These are phyloP conservation scores for Chrysaora quinquecirrha DNA, from an alignment of 30 jellyfish, hydroid and myxozoan species.

Conservation along the genomic window DNA sequence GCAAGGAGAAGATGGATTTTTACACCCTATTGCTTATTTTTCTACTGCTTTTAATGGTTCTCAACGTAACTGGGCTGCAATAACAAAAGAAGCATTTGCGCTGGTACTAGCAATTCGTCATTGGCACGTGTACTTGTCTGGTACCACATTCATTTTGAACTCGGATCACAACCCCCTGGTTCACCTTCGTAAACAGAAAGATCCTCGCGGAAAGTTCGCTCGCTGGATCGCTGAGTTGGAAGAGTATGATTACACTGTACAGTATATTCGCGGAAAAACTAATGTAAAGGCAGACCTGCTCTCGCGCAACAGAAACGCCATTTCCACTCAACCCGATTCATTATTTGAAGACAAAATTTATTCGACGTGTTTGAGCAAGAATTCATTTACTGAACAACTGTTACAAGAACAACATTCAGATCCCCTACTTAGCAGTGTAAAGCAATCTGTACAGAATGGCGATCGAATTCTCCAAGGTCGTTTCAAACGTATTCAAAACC, in stretches of 20 bases:
- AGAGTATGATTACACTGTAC: slow-evolving; percentile 2
- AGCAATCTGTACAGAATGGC: slow-evolving; percentile 5
- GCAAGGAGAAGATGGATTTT: slow-evolving; percentile 9
- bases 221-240: background rate
- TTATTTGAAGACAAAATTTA: slow-evolving; percentile 12
- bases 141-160: background rate
- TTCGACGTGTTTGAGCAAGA: slow-evolving; percentile 12
- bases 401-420: slow-evolving; percentile 20
- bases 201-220: slow-evolving; percentile 12
- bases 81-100: no score
- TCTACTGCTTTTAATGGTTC: slow-evolving; percentile 23
- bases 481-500: no score
- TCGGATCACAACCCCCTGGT: slow-evolving; percentile 20
- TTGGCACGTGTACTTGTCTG: slow-evolving; percentile 13
- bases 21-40: slow-evolving; percentile 23
- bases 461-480: slow-evolving; percentile 24
- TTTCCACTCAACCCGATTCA: background rate
- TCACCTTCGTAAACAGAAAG: slow-evolving; percentile 10
- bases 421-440: slow-evolving; percentile 22
- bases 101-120: background rate
- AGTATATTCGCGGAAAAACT: slow-evolving; percentile 12
- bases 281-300: slow-evolving; percentile 8
- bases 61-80: slow-evolving; percentile 18
- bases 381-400: slow-evolving; percentile 4
- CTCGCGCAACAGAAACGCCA: background rate